phyloP scores from a whole-genome alignment of 1,140 invertebrate species.

The Caenorhabditis latens region DNA sequence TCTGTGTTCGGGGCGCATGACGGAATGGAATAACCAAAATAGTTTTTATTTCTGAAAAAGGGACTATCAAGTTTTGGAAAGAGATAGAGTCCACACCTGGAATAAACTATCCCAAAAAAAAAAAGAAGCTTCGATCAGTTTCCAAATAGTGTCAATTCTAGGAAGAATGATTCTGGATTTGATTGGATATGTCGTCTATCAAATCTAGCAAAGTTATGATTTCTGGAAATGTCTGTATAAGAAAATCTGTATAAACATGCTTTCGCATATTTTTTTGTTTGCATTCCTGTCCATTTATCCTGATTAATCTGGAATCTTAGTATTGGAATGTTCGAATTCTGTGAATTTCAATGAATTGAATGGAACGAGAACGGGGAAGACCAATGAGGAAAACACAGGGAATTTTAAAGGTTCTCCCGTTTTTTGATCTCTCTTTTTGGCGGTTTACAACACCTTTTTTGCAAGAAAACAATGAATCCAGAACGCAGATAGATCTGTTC shows the following conservation, averaged over 20 bases:
- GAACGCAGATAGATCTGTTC: too few species aligned
- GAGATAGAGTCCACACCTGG: too few species aligned
- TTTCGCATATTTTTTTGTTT: neutral
- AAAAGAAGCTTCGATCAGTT: too few species aligned
- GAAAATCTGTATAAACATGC: neutral
- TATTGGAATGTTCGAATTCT: neutral
- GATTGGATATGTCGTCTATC: too few species aligned
- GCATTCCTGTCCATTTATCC: neutral
- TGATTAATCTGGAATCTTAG: conserved; percentile 16
- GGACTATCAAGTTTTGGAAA: too few species aligned
- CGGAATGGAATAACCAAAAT: neutral
- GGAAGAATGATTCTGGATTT: neutral
- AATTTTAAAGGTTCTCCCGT: neutral
- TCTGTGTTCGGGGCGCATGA: neutral
- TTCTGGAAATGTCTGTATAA: neutral
- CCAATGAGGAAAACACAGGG: neutral
- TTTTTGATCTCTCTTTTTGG: neutral
- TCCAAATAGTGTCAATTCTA: neutral
- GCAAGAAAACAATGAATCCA: too few species aligned
- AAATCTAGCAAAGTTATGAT: neutral
- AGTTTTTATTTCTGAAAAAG: too few species aligned
- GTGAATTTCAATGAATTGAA: neutral
- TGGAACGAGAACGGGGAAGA: neutral
- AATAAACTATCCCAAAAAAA: too few species aligned
- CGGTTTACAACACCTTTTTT: too few species aligned